Base-by-base conservation (phyloP, 53 echinoderm and acorn worm genomes). In the Hippasteria phrygiana region DNA sequence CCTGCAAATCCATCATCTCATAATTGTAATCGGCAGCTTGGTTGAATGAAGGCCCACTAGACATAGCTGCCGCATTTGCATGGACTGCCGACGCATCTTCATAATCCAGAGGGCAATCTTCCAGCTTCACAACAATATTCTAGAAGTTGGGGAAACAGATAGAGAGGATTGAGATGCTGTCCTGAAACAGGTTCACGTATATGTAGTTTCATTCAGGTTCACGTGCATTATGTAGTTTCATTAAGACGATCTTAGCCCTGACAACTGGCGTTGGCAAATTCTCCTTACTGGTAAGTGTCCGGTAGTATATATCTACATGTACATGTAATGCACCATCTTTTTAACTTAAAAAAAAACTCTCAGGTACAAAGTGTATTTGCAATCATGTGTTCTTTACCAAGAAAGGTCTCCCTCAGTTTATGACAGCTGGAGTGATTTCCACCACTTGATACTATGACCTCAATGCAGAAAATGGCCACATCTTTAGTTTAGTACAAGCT, bases 41-140 rank as follows among this genome's bases (percentile, higher is more conserved):
- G 71, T 35, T 16, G 51, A 37, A 85, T 0, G 51, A 10, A 47
- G 83, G 46, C 24, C 22, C 62, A 0, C 36, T 18, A 55, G 79
- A 56, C 27, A 26, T 32, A 3, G 14, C 39, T 11, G 56, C 79
- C 32, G 41, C 64, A 45, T 76, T 76, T 12, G 16, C 46, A 45
- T 48, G 14, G 12, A 27, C 81, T 69, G 69, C 33, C 40, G 27
- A 16, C 0, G 66, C n/a, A 24, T 43, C 85, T 16, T 85, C 85
- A 20, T 47, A 64, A 37, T 24, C 63, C 16, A 43, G 35, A 10
- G 85, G 85, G 43, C 35, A 48, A 45, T 64, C 53, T 36, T 85
- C 85, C 85, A 85, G 51, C 71, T 85, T 85, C 69, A 85, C 85
- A 48, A 50, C 85, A 35, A 48, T 48, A 22, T 24, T 85, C 85